phyloP scores from a whole-genome alignment of 2,113 vertebrate genomes.

The Orthonyx spaldingii region DNA sequence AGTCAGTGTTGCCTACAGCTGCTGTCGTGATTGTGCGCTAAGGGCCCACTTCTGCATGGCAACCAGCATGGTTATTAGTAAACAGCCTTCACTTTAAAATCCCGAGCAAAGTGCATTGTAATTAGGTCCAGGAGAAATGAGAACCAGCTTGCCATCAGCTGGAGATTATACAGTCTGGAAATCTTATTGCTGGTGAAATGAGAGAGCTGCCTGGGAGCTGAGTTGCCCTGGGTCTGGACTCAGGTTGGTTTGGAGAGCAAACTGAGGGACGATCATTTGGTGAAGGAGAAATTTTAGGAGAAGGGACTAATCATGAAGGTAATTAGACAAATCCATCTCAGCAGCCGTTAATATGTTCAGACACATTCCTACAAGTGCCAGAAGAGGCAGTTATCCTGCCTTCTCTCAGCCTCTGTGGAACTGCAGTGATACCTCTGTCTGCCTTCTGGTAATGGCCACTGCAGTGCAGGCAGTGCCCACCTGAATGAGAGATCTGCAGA shows the following conservation, averaged over 20 bases:
- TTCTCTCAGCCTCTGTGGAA: neutral
- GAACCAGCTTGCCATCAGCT: neutral
- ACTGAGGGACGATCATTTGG: neutral
- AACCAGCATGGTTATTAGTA: neutral
- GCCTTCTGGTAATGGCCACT: neutral
- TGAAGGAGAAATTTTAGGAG: neutral
- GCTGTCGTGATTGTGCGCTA: neutral
- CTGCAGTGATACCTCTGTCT: neutral
- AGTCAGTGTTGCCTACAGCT: slow-evolving; percentile 26
- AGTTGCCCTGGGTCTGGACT: neutral
- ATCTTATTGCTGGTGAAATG: neutral
- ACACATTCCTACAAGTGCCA: neutral
- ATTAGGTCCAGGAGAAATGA: neutral
- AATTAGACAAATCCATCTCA: neutral
- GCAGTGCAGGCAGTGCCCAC: neutral
- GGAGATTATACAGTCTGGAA: neutral
- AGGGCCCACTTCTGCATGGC: neutral
- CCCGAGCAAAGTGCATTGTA: neutral
- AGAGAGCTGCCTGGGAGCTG: neutral
- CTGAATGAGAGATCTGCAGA: neutral
- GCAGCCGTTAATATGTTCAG: neutral
- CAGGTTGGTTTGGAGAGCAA: neutral
- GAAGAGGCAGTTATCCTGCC: neutral
- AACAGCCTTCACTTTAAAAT: neutral
- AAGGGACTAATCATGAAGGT: neutral